Base-by-base conservation (phyloP, 2,797 vertebrate genomes). In the Pteropus rufus region DNA sequence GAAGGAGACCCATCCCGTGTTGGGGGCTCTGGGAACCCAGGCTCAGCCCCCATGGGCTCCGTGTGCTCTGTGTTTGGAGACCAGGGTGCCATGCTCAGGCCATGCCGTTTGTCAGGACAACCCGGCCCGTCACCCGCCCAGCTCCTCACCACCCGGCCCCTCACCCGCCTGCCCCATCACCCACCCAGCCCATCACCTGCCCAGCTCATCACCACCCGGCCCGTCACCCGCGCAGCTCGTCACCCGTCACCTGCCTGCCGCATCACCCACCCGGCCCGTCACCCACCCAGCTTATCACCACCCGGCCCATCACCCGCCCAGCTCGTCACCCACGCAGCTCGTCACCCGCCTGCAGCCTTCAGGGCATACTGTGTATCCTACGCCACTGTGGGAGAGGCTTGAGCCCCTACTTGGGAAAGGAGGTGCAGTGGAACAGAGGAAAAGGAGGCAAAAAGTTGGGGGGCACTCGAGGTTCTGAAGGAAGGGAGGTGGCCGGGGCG, bases 401-500 rank as follows among this genome's bases (percentile, higher is more conserved):
- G 23, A 72, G 39, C 12, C n/a, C 34, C 56, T 54, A 1, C 70
- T 49, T 34, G 41, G 24, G 62, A 84, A 69, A n/a, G 7, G 24
- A 23, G 54, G 16, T 4, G n/a, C 65, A 56, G 36, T 12, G 3
- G 62, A 31, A 18, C 26, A 8, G 12, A 54, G 70, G 60, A 21
- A 36, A 23, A 15, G 34, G 18, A 67, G 29, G 31, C n/a, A 31
- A 23, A 80, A 24, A 11, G n/a, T 3, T 0, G 12, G 7, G 41
- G 64, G 46, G 26, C 24, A 64, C 31, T 31, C 54, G 3, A 18
- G 24, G 7, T 14, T 3, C 49, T 16, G 56, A 60, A 9, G 10
- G 36, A 60, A 4, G 14, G n/a, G 23, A 0, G 11, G 8, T 2
- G 29, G 24, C 7, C 2, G 39, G 29, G 7, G 1, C 0, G 0